A percentile compares a stretch with the other conserved stretches of the same genome.
phyloP scores from a whole-genome alignment of 2,888 invertebrate species.

The Xanthia icteritia region DNA sequence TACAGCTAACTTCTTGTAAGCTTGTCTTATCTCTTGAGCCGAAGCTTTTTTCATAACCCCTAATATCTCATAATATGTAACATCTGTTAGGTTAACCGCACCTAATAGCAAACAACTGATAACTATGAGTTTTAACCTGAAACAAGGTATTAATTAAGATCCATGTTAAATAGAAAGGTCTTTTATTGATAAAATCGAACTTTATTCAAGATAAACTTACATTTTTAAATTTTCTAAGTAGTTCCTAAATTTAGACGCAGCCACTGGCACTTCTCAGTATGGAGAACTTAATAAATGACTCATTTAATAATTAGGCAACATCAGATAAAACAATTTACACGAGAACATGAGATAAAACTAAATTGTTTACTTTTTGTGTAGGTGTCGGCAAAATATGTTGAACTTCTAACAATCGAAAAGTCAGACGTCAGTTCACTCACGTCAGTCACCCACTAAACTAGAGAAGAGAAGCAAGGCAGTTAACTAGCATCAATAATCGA shows the following conservation, averaged over 20 bases:
- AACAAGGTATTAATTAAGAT: slow-evolving; percentile 52
- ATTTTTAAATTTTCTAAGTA: slow-evolving; percentile 41
- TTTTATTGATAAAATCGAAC: slow-evolving; percentile 16
- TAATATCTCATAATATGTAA: slow-evolving; percentile 91
- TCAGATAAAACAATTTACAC: slow-evolving; percentile 65
- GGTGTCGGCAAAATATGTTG: slow-evolving; percentile 66
- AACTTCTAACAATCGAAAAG: slow-evolving; percentile 37
- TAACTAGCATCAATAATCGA: slow-evolving; percentile 34
- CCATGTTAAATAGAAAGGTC: background rate
- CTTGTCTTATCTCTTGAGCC: slow-evolving; percentile 93
- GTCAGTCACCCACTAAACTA: slow-evolving; percentile 4
- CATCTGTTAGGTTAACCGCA: slow-evolving; percentile 77
- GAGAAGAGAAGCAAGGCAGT: slow-evolving; percentile 17
- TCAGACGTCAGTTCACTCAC: background rate
- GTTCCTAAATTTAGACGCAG: background rate
- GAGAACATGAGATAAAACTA: slow-evolving; percentile 67
- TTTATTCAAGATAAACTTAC: slow-evolving; percentile 56
- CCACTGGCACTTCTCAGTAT: slow-evolving; percentile 12
- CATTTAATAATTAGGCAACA: slow-evolving; percentile 57
- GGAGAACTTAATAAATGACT: slow-evolving; percentile 21
- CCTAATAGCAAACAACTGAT: slow-evolving; percentile 71
- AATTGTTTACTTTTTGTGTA: slow-evolving; percentile 79
- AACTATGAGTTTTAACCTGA: slow-evolving; percentile 77
- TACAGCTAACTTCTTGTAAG: slow-evolving; percentile 94
- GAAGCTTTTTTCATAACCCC: slow-evolving; percentile 92